phyloP scores from a whole-genome alignment of 2,888 invertebrate species.

The Ochlodes sylvanus region DNA sequence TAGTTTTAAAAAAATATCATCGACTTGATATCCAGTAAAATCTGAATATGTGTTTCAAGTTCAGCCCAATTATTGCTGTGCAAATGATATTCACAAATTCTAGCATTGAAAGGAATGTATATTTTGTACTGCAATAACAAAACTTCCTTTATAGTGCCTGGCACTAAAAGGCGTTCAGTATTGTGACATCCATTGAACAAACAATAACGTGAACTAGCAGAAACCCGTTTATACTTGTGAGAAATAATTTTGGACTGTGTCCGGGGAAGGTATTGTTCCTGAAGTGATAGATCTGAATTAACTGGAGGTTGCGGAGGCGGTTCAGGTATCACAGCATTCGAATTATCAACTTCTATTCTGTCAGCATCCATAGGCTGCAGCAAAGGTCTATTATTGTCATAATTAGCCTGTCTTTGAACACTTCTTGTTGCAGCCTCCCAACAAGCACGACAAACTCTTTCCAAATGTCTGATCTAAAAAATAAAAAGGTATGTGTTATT shows the following conservation, averaged over 20 bases:
- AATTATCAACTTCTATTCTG: constrained; percentile 5
- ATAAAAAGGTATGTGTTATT: too few species aligned
- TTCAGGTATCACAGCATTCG: constrained; percentile 8
- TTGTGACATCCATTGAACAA: constrained; percentile 1
- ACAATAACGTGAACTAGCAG: constrained; percentile 1
- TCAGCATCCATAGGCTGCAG: background rate
- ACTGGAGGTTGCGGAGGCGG: background rate
- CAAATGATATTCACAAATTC: constrained; percentile 6
- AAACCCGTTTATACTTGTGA: constrained; percentile 1
- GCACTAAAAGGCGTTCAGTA: background rate
- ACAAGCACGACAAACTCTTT: too few species aligned
- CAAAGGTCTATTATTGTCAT: too few species aligned
- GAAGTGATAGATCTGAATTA: background rate
- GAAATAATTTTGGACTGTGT: constrained; percentile 4
- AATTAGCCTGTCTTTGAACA: too few species aligned
- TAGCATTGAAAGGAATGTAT: constrained; percentile 5
- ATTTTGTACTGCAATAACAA: constrained; percentile 8
- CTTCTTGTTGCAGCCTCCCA: too few species aligned
- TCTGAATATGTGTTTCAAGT: too few species aligned
- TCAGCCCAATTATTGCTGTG: background rate
- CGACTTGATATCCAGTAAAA: too few species aligned
- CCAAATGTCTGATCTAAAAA: too few species aligned
- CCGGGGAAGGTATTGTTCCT: background rate
- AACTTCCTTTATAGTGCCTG: constrained; percentile 3
- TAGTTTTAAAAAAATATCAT: too few species aligned